A percentile compares a stretch with the other conserved stretches of the same genome.
These are phyloP conservation scores for Musca vetustissima DNA, from an alignment of 1,140 invertebrate genomes.

Conservation along the genomic window DNA sequence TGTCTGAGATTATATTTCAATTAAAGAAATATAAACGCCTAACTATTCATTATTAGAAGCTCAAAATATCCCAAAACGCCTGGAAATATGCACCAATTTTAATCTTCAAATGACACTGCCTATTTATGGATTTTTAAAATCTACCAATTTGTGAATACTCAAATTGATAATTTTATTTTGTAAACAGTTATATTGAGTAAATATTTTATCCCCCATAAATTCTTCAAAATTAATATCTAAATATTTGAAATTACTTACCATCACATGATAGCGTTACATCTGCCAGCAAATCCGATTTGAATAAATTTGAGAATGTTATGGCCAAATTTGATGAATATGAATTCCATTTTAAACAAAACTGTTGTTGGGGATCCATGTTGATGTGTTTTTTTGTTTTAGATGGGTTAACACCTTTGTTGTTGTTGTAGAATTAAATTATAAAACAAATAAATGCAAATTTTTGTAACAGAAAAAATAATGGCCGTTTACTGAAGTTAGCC, in stretches of 20 bases:
- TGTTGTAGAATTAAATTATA: background rate
- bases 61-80: too few relatives aligned
- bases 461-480: background rate
- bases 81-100: too few relatives aligned
- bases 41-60: too few relatives aligned
- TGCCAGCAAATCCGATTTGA: slow-evolving; percentile 85
- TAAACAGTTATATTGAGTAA: too few relatives aligned
- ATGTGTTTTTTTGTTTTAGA: slow-evolving; percentile 7
- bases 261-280: slow-evolving; percentile 89
- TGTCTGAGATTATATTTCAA: too few relatives aligned
- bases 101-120: too few relatives aligned
- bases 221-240: too few relatives aligned
- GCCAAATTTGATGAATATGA: slow-evolving; percentile 86
- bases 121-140: too few relatives aligned
- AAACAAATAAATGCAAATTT: background rate
- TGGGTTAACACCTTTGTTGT: background rate
- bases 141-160: too few relatives aligned
- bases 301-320: slow-evolving; percentile 83
- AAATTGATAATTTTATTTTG: too few relatives aligned
- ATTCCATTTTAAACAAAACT: slow-evolving; percentile 90
- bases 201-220: too few relatives aligned
- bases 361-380: slow-evolving; percentile 77
- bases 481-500: background rate
- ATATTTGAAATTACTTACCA: slow-evolving; percentile 72
- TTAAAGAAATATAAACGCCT: too few relatives aligned